These are phyloP conservation scores for Conomelus anceps DNA, from an alignment of 2,888 invertebrate species.

Conservation along the genomic window DNA sequence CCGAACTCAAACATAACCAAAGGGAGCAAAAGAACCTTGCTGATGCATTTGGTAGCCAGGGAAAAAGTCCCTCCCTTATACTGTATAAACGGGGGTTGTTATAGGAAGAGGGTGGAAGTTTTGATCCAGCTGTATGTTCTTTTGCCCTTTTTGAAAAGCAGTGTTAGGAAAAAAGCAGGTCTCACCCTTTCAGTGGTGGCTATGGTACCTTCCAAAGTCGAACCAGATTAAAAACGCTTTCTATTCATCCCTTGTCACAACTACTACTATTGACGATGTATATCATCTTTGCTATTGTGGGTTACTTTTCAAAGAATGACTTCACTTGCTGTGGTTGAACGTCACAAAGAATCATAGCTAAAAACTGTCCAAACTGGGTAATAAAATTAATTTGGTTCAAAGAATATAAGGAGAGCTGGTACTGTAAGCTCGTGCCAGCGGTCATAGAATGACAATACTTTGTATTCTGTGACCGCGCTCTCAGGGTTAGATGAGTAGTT, in stretches of 20 bases:
- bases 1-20: neutral
- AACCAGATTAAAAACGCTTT: neutral
- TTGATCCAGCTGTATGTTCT: neutral
- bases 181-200: neutral
- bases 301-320: neutral
- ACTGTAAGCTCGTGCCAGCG: too few relatives aligned
- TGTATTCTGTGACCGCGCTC: too few relatives aligned
- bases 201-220: neutral
- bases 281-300: neutral
- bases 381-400: neutral
- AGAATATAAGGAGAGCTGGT: neutral
- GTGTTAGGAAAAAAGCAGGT: neutral
- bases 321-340: neutral
- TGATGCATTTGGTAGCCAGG: neutral
- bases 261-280: neutral
- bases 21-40: neutral
- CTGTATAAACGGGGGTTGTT: neutral
- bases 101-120: neutral
- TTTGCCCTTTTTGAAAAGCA: neutral
- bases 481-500: too few relatives aligned
- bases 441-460: too few relatives aligned
- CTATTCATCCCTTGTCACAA: neutral
- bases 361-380: too few relatives aligned
- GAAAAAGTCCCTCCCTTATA: neutral
- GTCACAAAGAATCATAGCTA: neutral